phyloP scores from a whole-genome alignment of 92 coral and sea anemone species.

The Zoanthus sociatus region DNA sequence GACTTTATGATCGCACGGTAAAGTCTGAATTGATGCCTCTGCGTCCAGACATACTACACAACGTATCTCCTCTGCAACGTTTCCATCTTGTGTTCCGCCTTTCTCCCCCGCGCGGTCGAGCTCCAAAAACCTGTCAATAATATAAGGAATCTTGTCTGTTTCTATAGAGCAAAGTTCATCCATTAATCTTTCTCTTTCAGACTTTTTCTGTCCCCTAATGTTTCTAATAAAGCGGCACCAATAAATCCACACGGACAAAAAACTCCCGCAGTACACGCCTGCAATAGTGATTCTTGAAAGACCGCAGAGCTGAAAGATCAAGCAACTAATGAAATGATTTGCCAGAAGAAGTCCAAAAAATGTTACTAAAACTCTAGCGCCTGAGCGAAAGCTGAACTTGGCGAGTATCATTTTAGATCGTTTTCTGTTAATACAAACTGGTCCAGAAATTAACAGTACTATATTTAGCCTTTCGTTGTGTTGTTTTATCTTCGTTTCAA shows the following conservation, averaged over 20 bases:
- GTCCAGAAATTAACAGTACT: not conserved
- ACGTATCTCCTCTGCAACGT: slow-evolving; percentile 54
- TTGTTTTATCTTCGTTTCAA: slow-evolving; percentile 12
- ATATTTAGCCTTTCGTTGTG: not conserved
- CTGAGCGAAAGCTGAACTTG: slow-evolving; percentile 28
- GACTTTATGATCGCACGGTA: slow-evolving; percentile 89
- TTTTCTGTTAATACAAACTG: not conserved
- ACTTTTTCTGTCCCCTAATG: slow-evolving; percentile 13
- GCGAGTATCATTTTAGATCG: not conserved
- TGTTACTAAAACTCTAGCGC: slow-evolving; percentile 28
- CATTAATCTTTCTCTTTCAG: slow-evolving; percentile 70
- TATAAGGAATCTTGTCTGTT: slow-evolving; percentile 83
- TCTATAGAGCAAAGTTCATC: slow-evolving; percentile 84
- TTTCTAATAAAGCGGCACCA: slow-evolving; percentile 62
- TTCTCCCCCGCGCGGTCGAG: slow-evolving; percentile 75
- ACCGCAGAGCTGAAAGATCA: slow-evolving; percentile 67
- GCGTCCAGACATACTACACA: slow-evolving; percentile 89
- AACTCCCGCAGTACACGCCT: slow-evolving; percentile 47
- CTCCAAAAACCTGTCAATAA: slow-evolving; percentile 89
- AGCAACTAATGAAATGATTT: slow-evolving; percentile 62
- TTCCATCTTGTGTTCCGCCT: slow-evolving; percentile 24
- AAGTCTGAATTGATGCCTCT: slow-evolving; percentile 82
- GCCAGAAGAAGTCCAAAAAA: slow-evolving; percentile 57
- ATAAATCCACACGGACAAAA: slow-evolving; percentile 52
- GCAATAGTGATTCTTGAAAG: slow-evolving; percentile 51